phyloP scores from a whole-genome alignment of 2,113 vertebrate species.

The Esox niger region DNA sequence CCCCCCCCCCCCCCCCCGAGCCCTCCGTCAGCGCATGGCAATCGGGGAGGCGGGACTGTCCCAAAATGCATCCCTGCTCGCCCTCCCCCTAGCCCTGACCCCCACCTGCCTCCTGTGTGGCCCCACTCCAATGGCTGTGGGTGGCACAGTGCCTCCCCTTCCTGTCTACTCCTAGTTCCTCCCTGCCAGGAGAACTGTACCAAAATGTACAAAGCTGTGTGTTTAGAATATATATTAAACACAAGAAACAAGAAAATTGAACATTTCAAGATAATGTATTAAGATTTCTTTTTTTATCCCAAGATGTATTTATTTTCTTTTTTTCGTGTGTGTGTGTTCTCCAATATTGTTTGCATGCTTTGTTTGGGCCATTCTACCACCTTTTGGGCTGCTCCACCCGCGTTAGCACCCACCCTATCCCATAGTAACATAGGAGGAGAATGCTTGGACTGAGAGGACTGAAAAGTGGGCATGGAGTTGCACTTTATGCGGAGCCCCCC shows the following conservation, averaged over 20 bases:
- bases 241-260: constrained; percentile 67
- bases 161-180: constrained; percentile 10
- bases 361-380: constrained; percentile 51
- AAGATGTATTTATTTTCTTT: constrained; percentile 81
- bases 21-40: constrained; percentile 66
- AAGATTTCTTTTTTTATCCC: constrained; percentile 67
- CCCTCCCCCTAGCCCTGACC: constrained; percentile 41
- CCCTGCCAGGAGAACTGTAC: constrained; percentile 69
- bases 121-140: constrained; percentile 26
- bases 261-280: constrained; percentile 76
- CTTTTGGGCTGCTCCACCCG: constrained; percentile 47
- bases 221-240: constrained; percentile 73
- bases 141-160: not conserved
- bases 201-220: constrained; percentile 77
- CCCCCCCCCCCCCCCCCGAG: too few species aligned
- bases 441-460: constrained; percentile 52
- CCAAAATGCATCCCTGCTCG: constrained; percentile 46
- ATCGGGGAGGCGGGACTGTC: constrained; percentile 69
- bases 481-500: constrained; percentile 22
- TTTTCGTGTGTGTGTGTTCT: constrained; percentile 27
- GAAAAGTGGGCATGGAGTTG: constrained; percentile 44
- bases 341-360: constrained; percentile 69
- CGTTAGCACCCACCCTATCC: constrained; percentile 32
- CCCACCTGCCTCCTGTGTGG: constrained; percentile 20
- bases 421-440: constrained; percentile 43